Percentiles rank a stretch among this genome's conserved stretches.
Evolutionary conservation across 2,888 invertebrate species (phyloP).

Genomic region (Xestia rhomboidea): DNA sequence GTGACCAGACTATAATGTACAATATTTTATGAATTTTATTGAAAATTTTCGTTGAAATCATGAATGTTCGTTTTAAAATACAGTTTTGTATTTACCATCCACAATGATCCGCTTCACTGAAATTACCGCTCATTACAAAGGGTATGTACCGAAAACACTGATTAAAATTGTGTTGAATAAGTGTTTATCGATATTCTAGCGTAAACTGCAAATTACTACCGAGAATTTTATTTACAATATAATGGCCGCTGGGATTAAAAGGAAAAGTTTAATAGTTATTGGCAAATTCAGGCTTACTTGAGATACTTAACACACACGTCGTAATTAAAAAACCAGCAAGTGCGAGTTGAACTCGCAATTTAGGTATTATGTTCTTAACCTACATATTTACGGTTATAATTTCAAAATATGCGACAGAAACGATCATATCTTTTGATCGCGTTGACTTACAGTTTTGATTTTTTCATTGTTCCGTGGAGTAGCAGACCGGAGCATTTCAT

Average conservation of each 20-base stretch:
- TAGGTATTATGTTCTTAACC: too few relatives aligned
- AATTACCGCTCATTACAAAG: conserved; percentile 2
- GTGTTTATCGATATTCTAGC: neutral
- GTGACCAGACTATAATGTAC: neutral
- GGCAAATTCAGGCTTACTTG: neutral
- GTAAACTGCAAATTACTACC: conserved; percentile 4
- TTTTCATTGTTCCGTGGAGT: too few relatives aligned
- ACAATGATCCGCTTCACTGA: neutral
- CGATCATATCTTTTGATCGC: too few relatives aligned
- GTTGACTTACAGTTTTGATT: too few relatives aligned
- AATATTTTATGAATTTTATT: neutral
- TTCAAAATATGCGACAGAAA: too few relatives aligned
- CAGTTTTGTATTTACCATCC: conserved; percentile 1
- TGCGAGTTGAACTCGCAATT: too few relatives aligned
- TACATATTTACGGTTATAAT: too few relatives aligned
- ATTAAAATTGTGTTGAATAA: neutral
- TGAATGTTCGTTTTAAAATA: neutral
- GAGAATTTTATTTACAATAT: neutral
- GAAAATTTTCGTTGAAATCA: neutral
- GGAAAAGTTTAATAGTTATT: neutral
- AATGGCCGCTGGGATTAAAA: neutral
- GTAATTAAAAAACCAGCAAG: too few relatives aligned
- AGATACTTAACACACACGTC: neutral
- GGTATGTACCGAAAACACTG: neutral
- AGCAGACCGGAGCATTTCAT: too few relatives aligned